Base-by-base conservation (phyloP, 35 echinoderm and acorn worm genomes). In the Apostichopus parvimensis region DNA sequence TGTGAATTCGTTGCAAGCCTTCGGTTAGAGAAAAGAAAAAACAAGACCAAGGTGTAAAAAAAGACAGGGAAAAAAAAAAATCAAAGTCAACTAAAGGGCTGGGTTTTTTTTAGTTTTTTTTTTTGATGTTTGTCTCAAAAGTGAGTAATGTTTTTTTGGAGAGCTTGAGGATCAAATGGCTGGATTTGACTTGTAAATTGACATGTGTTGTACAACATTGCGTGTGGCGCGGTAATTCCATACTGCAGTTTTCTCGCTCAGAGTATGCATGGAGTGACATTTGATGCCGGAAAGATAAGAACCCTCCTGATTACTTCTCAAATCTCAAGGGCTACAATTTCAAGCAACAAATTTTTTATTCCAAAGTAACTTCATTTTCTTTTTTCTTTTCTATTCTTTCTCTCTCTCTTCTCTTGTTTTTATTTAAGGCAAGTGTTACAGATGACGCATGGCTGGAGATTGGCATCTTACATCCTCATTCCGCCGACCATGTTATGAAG, bases 1-100 rank as follows among this genome's bases (percentile, higher is more conserved):
- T 70, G 97, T 99, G 88, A 99, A 99, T 90, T 99, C 97, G 84
- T 99, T 99, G 80, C 97, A 99, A 53, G 97, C 97, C 97, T 99
- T 91, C 79, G 82, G 91, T 70, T 84, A 75, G 88, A 56, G 58
- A 65, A 17, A 59, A 12, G 87, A 53, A 65, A 93, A 82, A 78
- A 78, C 34, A 45, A 24, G 20, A 78, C 20, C 77, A 78, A 78
- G 20, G 77, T 61, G 58, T 61, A 61, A 61, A 12, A 61, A 12
- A 45, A 82, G 8, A 53, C 15, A 54, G 79, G 55, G 52, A 24
- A 73, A 72, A 88, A 88, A 65, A 62, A 64, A 72, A 21, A 88
- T 20, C 71, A 75, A 75, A 75, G 21, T 75, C 71, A 75, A 61
- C 8, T 12, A 75, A 20, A 75, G n/a, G 71, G n/a, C 71, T 22